Percentiles rank a stretch among this genome's conserved stretches.
These are phyloP conservation scores for Poeciliopsis gracilis DNA, from an alignment of 2,797 vertebrate genomes.

Conservation along the genomic window DNA sequence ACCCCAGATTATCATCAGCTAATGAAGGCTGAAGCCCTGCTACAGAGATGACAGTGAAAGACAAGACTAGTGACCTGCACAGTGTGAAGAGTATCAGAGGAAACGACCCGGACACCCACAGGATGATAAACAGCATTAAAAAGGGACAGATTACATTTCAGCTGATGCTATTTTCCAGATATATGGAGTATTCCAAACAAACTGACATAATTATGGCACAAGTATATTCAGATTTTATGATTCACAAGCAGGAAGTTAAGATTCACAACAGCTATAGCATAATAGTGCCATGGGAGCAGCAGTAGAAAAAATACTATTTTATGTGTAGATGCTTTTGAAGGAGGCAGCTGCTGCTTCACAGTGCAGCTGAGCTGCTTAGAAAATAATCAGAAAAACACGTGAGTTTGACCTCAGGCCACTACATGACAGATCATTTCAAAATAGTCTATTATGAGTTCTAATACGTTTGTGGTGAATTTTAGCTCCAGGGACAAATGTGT, in stretches of 20 bases:
- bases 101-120: constrained; percentile 11
- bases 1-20: constrained; percentile 65
- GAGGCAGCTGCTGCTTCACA: neutral
- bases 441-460: neutral
- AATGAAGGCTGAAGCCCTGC: constrained; percentile 46
- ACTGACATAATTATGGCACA: no score
- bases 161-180: neutral
- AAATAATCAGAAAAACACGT: neutral
- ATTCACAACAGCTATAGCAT: neutral
- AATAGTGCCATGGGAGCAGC: no score
- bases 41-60: constrained; percentile 35
- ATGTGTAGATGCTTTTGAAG: neutral
- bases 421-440: neutral
- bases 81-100: constrained; percentile 20
- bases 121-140: constrained; percentile 1
- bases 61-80: constrained; percentile 28
- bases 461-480: neutral
- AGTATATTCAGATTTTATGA: neutral
- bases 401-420: constrained; percentile 4
- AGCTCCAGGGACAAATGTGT: neutral
- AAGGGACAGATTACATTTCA: neutral
- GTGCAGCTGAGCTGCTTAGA: constrained; percentile 9
- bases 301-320: neutral
- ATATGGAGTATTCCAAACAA: neutral
- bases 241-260: neutral